phyloP scores from a whole-genome alignment of 2,888 invertebrate genomes.

The Leptopilina drosophilae region DNA sequence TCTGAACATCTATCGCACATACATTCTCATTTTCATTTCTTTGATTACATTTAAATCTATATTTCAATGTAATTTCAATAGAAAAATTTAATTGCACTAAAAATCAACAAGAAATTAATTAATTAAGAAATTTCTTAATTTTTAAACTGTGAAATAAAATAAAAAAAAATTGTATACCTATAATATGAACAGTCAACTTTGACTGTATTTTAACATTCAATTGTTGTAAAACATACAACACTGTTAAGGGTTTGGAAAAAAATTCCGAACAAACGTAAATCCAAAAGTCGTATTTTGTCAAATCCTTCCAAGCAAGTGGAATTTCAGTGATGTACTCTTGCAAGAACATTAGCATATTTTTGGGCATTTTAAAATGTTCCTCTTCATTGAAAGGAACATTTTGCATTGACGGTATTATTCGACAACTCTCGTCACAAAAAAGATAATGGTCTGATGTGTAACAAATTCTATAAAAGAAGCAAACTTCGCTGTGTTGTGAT shows the following conservation, averaged over 20 bases:
- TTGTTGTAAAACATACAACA: conserved; percentile 62
- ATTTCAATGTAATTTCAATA: too few species aligned
- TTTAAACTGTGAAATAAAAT: background rate
- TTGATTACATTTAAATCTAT: too few species aligned
- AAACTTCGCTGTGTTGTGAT: conserved; percentile 54
- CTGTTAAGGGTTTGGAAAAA: conserved; percentile 64
- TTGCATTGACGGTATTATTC: background rate
- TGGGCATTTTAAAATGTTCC: conserved; percentile 53
- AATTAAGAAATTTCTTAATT: too few species aligned
- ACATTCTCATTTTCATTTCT: too few species aligned
- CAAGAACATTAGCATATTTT: conserved; percentile 60
- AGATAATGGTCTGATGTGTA: conserved; percentile 56
- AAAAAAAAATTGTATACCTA: conserved; percentile 56
- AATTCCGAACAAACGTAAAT: conserved; percentile 58
- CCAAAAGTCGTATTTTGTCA: conserved; percentile 47
- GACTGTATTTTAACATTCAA: conserved; percentile 46
- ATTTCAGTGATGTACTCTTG: conserved; percentile 50
- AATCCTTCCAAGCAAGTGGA: conserved; percentile 45
- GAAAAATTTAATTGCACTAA: background rate
- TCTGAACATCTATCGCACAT: too few species aligned
- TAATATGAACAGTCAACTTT: conserved; percentile 64
- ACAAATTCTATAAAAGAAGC: conserved; percentile 58
- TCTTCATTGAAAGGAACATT: background rate
- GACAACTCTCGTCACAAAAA: background rate
- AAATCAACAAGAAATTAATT: too few species aligned